A percentile compares a stretch with the other conserved stretches of the same genome.
Conservation (phyloP, 2,797 vertebrate species). For the Columba guinea region DNA sequence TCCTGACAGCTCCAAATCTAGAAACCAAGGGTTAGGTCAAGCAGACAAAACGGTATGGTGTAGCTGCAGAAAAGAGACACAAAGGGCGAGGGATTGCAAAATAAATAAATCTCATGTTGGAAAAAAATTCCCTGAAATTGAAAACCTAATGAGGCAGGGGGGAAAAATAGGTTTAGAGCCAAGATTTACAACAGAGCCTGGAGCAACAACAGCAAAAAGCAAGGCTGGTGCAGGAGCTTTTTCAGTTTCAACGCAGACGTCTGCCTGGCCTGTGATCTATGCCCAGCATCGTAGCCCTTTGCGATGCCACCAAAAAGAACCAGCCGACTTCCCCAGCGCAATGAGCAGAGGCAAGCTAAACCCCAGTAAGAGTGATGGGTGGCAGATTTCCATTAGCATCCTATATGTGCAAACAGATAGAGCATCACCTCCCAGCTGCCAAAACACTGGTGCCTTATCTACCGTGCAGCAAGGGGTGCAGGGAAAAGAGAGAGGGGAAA, state of each 20-base stretch:
- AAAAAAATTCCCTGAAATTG: background rate
- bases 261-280: background rate
- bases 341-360: background rate
- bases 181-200: background rate
- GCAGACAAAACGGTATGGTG: accelerated
- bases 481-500: constrained; percentile 31
- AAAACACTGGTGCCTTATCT: constrained; percentile 51
- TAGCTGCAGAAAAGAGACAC: background rate
- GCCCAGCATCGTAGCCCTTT: background rate
- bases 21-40: background rate
- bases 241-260: background rate
- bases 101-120: background rate
- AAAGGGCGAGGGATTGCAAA: background rate
- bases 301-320: background rate
- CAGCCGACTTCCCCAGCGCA: background rate
- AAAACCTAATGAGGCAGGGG: background rate
- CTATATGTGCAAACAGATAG: constrained; percentile 50
- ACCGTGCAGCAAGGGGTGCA: background rate
- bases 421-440: constrained; percentile 44
- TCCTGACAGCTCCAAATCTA: background rate
- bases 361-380: background rate
- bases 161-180: background rate
- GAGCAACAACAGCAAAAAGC: background rate
- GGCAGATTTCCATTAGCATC: constrained; percentile 19
- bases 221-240: background rate